Percentiles rank a stretch among this genome's conserved stretches.
Evolutionary conservation across 2,888 invertebrate genomes (phyloP).

Genomic region (Himalopsyche tibetana): DNA sequence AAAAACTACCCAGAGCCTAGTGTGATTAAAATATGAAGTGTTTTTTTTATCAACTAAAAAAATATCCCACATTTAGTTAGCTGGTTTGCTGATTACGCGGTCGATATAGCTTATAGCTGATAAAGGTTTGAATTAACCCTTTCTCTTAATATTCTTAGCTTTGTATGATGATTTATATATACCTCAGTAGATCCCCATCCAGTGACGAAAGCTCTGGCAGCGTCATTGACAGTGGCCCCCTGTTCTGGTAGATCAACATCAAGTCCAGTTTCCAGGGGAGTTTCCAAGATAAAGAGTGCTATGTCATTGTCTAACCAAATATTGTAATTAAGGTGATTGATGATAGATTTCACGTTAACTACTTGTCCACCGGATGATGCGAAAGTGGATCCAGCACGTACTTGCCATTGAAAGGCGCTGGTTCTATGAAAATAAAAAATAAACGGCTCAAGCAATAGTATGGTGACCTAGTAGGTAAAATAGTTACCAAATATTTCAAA

Average conservation of each 20-base stretch:
- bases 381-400: constrained; percentile 66
- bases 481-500: too few species aligned
- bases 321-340: constrained; percentile 70
- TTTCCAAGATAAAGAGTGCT: constrained; percentile 69
- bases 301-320: constrained; percentile 72
- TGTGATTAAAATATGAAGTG: too few species aligned
- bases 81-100: too few species aligned
- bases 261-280: constrained; percentile 68
- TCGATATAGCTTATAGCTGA: too few species aligned
- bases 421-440: constrained; percentile 47
- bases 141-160: too few species aligned
- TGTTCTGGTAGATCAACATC: neutral
- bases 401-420: constrained; percentile 51
- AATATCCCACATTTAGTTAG: too few species aligned
- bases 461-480: too few species aligned
- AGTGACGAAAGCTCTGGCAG: neutral
- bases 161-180: constrained; percentile 66
- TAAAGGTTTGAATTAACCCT: neutral
- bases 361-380: constrained; percentile 70
- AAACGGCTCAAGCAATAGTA: too few species aligned
- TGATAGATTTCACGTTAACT: constrained; percentile 69
- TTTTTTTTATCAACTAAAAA: too few species aligned
- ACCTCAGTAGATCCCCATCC: constrained; percentile 60
- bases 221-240: neutral
- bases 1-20: too few species aligned